Base-by-base conservation (phyloP, 2,113 vertebrate species). In the Nerophis lumbriciformis region DNA sequence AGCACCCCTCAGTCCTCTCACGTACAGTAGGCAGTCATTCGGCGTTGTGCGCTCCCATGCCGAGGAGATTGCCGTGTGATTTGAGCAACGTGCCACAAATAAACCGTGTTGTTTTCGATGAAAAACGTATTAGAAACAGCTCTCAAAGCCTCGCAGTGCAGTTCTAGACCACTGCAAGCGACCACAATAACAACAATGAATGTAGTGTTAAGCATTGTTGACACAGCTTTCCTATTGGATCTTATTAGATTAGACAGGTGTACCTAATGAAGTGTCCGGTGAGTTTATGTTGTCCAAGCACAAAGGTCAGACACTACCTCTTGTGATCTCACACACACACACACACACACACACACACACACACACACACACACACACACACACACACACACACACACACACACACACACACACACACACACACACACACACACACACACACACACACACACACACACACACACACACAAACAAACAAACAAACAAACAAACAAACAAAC, bases 51-150 rank as follows among this genome's bases (percentile, higher is more conserved):
- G 15, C 53, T 16, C 10, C 36, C 53, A 56, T 3, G 9, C 21
- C 53, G 36, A 37, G 37, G 36, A 56, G 35, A 55, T 55, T 55
- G 53, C 35, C 36, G 37, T 39, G 53, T 39, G 53, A 39, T 42
- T 39, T 16, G 1, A 56, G 36, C n/a, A 8, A 54, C 15, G 9
- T 8, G 12, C 6, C 15, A 8, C 15, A n/a, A 55, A 8, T 14
- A 39, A 55, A 39, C 53, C 28, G 16, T 42, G 53, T 56, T 56
- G 37, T 39, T n/a, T 39, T 36, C 15, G 0, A 45, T 10, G 1
- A 44, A 8, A 5, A 11, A 44, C 42, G 35, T 35, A 35, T 35
- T 11, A 21, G 4, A 51, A 21, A 51, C 10, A 19, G 10, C 16
- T 16, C 48, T 49, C 48, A 16, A 16, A 16, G 16, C 7, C 15